Evolutionary conservation across 2,113 vertebrate species (phyloP).

Genomic region (Strix aluco): DNA sequence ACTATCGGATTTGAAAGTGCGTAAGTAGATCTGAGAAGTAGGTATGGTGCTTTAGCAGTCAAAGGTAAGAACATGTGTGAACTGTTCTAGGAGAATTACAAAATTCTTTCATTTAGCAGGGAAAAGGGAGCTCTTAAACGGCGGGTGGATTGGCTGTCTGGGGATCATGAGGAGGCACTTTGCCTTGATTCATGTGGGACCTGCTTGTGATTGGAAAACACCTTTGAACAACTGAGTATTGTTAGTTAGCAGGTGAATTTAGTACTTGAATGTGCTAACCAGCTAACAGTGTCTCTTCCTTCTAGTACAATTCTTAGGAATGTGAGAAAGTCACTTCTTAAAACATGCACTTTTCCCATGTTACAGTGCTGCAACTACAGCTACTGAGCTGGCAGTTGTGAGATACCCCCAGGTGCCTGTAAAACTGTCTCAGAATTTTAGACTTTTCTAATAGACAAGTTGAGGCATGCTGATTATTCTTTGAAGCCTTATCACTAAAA

Average conservation of each 20-base stretch:
- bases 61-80: neutral
- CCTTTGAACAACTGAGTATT: neutral
- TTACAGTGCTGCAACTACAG: neutral
- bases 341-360: neutral
- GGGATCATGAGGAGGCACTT: neutral
- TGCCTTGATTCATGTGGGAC: neutral
- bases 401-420: neutral
- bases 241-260: neutral
- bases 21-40: neutral
- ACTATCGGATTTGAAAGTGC: neutral
- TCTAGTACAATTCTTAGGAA: neutral
- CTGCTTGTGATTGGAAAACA: neutral
- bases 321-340: neutral
- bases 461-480: neutral
- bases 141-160: neutral
- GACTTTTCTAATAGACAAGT: neutral
- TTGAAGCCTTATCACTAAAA: neutral
- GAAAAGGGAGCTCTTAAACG: neutral
- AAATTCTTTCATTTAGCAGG: neutral
- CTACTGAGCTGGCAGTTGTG: neutral
- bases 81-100: neutral
- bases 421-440: neutral
- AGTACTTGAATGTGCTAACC: neutral
- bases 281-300: neutral
- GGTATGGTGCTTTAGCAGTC: neutral